Evolutionary conservation across 1,140 invertebrate species (phyloP), one percentile per base, ranked within the genome.

Genomic region (Zaprionus inermis): DNA sequence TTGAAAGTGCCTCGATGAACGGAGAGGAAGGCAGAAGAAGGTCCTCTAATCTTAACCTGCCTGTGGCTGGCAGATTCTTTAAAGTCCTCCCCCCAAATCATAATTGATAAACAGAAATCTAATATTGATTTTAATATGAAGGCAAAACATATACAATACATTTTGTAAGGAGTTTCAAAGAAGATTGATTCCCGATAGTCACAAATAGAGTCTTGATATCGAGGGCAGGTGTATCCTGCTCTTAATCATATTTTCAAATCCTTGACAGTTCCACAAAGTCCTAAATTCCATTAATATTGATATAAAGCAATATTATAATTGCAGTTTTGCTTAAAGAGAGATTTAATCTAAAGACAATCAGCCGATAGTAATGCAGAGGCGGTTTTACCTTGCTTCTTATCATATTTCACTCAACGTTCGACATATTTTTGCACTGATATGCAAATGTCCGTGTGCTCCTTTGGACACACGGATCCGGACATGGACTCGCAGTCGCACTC

Each of bases 361-460:
- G 36, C 14, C 7, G n/a, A 44, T 16, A 44, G 38, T 5, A n/a
- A 16, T 41, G 38, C n/a, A 16, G 44, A 20, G 10, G 11, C 18
- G 16, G 10, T 3, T 18, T 46, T 16, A 3, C 44, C 16, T 9
- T 46, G 7, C 44, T 16, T 41, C 46, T 59, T 38, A 20, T 10
- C n/a, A 49, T 44, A 44, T 44, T 44, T 44, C 38, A 9, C 38
- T 44, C 34, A 57, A 12, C n/a, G 36, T 49, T 60, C 55, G 63
- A 58, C 51, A 68, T 36, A 55, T 60, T 69, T 69, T 61, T 56
- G 20, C 12, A 14, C 49, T 20, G 16, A 55, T 69, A 61, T 73
- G 65, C 22, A 73, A 73, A 69, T 73, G 36, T 46, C 14, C 14
- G 9, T 34, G 28, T 34, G 64, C 20, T 52, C 18, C 41, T 51